Evolutionary conservation across 2,113 vertebrate species (phyloP).

Genomic region (Heterocephalus glaber): DNA sequence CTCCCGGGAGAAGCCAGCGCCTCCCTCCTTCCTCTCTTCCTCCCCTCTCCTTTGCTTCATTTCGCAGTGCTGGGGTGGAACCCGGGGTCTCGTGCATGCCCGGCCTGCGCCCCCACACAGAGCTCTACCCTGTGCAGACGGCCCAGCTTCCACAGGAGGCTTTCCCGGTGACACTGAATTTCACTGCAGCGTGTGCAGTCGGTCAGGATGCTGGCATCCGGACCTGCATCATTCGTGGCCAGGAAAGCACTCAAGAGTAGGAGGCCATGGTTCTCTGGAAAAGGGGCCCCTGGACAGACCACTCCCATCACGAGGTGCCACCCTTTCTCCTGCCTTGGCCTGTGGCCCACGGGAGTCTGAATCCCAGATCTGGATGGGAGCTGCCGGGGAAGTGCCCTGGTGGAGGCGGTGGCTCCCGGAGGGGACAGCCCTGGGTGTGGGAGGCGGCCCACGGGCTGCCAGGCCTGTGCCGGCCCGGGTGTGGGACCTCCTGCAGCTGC

Average conservation of each 20-base stretch:
- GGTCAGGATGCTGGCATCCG: accelerated
- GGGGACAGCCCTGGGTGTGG: constrained; percentile 65
- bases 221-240: accelerated
- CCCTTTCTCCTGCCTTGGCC: accelerated
- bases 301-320: accelerated
- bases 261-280: accelerated
- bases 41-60: too few relatives aligned
- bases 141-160: accelerated
- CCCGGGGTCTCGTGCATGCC: not conserved
- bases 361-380: constrained; percentile 24
- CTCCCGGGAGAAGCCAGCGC: not conserved
- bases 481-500: constrained; percentile 69
- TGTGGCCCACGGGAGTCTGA: not conserved
- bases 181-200: not conserved
- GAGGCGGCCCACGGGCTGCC: constrained; percentile 56
- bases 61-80: not conserved
- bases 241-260: accelerated
- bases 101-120: too few relatives aligned
- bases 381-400: constrained; percentile 37
- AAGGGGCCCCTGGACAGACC: accelerated
- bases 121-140: not conserved
- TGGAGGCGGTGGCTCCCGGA: not conserved
- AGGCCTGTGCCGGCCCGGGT: constrained; percentile 50
- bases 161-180: not conserved
- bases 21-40: not conserved